phyloP scores from a whole-genome alignment of 2,888 invertebrate species.

The Camponotus fellah region DNA sequence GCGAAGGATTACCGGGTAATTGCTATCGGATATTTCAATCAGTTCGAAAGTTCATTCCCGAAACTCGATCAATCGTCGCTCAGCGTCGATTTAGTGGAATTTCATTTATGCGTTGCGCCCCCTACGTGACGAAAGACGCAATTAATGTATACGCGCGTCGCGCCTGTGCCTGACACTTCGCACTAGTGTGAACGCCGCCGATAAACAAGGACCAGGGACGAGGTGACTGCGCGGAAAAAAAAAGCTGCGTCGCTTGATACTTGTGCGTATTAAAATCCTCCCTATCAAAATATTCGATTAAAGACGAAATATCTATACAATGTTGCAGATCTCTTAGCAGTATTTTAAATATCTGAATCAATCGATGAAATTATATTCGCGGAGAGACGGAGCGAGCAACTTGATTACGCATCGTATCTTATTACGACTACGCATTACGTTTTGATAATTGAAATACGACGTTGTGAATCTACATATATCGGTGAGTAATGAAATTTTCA shows the following conservation, averaged over 20 bases:
- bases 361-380: constrained; percentile 2
- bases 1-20: background rate
- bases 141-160: background rate
- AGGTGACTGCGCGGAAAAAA: background rate
- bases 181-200: background rate
- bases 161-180: background rate
- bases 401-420: background rate
- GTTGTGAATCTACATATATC: background rate
- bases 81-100: background rate
- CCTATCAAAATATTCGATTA: background rate
- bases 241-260: background rate
- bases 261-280: background rate
- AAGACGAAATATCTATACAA: constrained; percentile 1
- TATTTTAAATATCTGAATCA: background rate
- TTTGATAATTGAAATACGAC: constrained; percentile 1
- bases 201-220: background rate
- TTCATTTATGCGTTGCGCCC: background rate
- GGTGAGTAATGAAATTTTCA: background rate
- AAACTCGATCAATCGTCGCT: background rate
- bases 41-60: background rate
- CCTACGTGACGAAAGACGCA: background rate
- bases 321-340: background rate
- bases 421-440: background rate
- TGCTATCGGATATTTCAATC: background rate
- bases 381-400: background rate